Evolutionary conservation across 2,888 invertebrate genomes (phyloP).

Genomic region (Cephus spinipes): DNA sequence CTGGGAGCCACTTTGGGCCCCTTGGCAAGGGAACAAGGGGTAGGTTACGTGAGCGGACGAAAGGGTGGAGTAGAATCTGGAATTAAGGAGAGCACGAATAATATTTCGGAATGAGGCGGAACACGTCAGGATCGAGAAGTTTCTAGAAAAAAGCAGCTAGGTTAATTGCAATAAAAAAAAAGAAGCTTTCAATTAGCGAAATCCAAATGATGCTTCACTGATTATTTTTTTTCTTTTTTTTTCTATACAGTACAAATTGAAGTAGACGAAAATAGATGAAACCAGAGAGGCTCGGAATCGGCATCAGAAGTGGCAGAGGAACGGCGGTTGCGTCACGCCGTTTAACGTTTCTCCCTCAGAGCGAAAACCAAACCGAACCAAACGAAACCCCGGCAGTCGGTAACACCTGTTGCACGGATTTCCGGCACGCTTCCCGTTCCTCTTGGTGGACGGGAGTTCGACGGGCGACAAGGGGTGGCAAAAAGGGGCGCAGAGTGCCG

Average conservation of each 20-base stretch:
- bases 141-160: neutral
- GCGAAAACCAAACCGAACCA: constrained; percentile 43
- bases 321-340: neutral
- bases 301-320: neutral
- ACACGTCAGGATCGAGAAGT: neutral
- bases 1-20: neutral
- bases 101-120: neutral
- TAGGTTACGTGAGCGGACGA: neutral
- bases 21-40: neutral
- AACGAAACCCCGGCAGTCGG: constrained; percentile 39
- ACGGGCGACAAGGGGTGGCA: neutral
- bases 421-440: constrained; percentile 57
- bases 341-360: neutral
- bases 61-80: neutral
- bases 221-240: constrained; percentile 31
- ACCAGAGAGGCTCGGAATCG: neutral
- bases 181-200: constrained; percentile 37
- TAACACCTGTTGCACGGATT: constrained; percentile 64
- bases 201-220: constrained; percentile 22
- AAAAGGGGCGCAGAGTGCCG: neutral
- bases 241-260: constrained; percentile 30
- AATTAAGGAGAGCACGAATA: neutral
- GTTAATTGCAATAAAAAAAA: constrained; percentile 33
- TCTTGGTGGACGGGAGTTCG: constrained; percentile 3
- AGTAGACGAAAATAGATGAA: constrained; percentile 14